These are phyloP conservation scores for Byasa hedistus DNA, from an alignment of 2,888 invertebrate species.

Conservation along the genomic window DNA sequence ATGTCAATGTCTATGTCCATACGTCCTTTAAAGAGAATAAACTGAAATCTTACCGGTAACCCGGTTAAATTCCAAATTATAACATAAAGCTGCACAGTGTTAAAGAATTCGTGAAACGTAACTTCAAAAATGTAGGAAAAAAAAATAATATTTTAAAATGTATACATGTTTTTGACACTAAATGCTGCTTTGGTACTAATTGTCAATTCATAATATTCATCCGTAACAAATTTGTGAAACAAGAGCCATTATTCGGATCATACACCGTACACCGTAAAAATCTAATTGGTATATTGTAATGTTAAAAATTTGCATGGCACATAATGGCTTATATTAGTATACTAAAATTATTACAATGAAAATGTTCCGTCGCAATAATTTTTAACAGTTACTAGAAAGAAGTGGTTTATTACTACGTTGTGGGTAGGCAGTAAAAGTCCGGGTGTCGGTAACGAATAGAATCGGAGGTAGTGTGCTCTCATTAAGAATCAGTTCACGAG, in stretches of 20 bases:
- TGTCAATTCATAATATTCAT: constrained; percentile 1
- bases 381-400: not conserved
- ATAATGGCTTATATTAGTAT: not conserved
- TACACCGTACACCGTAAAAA: constrained; percentile 17
- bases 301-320: constrained; percentile 15
- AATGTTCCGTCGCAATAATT: not conserved
- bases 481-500: constrained; percentile 42
- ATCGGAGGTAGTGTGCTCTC: not conserved
- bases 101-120: no score
- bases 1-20: no score
- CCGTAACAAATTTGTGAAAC: constrained; percentile 21
- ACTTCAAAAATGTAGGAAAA: no score
- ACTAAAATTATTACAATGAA: not conserved
- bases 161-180: not conserved
- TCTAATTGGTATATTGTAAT: constrained; percentile 2
- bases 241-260: constrained; percentile 16
- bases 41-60: no score
- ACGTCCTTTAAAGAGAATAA: no score
- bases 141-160: no score
- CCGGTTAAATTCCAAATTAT: no score
- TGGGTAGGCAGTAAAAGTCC: not conserved
- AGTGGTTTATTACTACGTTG: not conserved
- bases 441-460: not conserved
- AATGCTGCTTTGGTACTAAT: not conserved
- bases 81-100: no score